Evolutionary conservation across 2,888 invertebrate species (phyloP), one percentile per base, ranked within the genome.

Genomic region (Drepana falcataria): DNA sequence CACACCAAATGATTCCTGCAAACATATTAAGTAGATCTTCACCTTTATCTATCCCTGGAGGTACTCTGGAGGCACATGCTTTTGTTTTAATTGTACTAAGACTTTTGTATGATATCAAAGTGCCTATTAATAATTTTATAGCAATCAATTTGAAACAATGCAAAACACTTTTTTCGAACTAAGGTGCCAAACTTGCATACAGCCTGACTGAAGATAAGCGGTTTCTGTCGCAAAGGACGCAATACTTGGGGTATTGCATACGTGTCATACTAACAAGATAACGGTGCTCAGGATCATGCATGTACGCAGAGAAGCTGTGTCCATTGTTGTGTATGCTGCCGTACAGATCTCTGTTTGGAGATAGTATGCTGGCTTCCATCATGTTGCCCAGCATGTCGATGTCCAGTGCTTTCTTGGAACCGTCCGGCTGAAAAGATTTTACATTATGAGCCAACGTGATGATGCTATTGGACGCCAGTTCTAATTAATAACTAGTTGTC

Each of bases 251-350:
- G 21, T 21, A 21, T 21, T 21, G 21, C 21, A 21, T 21, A 21
- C 21, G 1, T 37, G 37, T 37, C 47, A 53, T 51, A 73, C 85
- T 87, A 78, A 95, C 95, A 82, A 95, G 87, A 76, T 94, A 94
- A 58, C 94, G 92, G 66, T 93, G 92, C 55, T 94, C 93, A 0
- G 95, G 95, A 80, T 96, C 96, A 71, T 96, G 95, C 63, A 93
- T 92, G 71, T 93, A 94, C 0, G 94, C 93, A n/a, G 95, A 84
- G 66, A 95, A 92, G 41, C 93, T 92, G 77, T 96, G 96, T 0
- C 95, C 95, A 72, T 93, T 91, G 82, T 96, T 96, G 80, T 96
- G 96, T 3, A 95, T 70, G 72, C 93, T 93, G 9, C 96, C 96
- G 71, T 95, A 95, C 35, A 93, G 81, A 2, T 92, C 91, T 0